These are phyloP conservation scores for Mus musculus DNA, from an alignment of 2,113 vertebrate genomes.

Conservation along the genomic window GRCm39 chr2:51331001-51331500, in stretches of 20 bases:
- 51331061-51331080: not conserved
- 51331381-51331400: not conserved
- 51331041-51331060: not conserved
- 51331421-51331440: not conserved
- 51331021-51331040: not conserved
- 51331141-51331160: not conserved
- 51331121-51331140: conserved; percentile 3
- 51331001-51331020: not conserved
- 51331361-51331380: not conserved
- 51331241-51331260: not conserved
- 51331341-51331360: not conserved
- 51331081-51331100: not conserved
- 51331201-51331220: not conserved
- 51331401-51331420: not conserved
- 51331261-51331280: not conserved
- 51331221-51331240: not conserved
- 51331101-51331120: not conserved
- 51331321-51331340: not conserved
- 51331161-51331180: conserved; percentile 17
- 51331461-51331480: conserved; percentile 40
- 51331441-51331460: not conserved
- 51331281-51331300: not conserved
- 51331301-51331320: not conserved
- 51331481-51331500: not conserved
- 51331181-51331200: conserved; percentile 15